phyloP scores from a whole-genome alignment of 2,797 vertebrate genomes.

The Malurus splendens region DNA sequence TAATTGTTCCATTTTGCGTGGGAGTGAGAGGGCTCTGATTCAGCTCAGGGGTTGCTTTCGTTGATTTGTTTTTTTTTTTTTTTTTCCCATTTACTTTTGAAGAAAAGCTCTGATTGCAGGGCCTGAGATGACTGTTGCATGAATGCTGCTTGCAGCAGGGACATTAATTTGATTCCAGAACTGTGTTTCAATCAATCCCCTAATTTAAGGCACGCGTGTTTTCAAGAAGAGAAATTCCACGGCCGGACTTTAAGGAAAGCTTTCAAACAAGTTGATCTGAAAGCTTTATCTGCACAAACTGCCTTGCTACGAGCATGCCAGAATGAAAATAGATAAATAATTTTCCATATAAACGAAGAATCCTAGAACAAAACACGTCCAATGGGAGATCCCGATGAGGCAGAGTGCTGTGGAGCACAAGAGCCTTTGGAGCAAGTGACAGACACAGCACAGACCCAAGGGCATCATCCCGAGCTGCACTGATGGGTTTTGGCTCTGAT shows the following conservation, averaged over 20 bases:
- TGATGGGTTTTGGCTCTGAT: not conserved
- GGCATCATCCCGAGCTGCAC: accelerated
- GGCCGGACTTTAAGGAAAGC: not conserved
- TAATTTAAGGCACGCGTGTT: not conserved
- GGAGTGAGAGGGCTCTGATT: not conserved
- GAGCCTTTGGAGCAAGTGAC: not conserved
- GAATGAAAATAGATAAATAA: accelerated
- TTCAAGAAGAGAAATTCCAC: not conserved
- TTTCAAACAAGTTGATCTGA: not conserved
- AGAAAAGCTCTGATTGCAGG: not conserved
- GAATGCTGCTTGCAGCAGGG: accelerated
- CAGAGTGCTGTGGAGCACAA: not conserved
- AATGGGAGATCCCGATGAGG: not conserved
- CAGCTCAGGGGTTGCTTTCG: not conserved
- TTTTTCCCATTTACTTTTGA: not conserved
- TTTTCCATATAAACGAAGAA: not conserved
- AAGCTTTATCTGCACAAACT: not conserved
- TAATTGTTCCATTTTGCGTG: not conserved
- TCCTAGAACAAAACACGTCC: not conserved
- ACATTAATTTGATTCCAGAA: not conserved
- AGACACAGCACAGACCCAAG: not conserved
- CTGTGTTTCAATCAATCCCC: not conserved
- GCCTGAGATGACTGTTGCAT: not conserved
- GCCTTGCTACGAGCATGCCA: accelerated
- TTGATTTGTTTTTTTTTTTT: not conserved